Conservation (phyloP, 2,888 invertebrate species). For the Scelioninae gen. 1 region DNA sequence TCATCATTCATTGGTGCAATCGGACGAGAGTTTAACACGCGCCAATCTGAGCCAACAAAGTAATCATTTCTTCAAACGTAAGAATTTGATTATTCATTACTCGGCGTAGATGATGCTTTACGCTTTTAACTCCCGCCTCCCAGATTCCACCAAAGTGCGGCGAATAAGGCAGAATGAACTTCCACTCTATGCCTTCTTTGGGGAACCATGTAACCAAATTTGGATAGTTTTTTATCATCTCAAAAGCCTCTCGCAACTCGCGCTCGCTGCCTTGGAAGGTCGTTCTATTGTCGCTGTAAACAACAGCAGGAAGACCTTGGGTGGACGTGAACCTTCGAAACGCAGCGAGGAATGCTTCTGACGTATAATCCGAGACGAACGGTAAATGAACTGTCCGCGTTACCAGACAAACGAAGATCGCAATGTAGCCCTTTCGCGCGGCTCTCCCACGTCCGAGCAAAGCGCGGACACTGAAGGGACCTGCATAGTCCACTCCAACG, state of each 20-base stretch:
- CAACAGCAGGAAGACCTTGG: not conserved
- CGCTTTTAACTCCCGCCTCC: not conserved
- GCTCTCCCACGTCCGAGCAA: no score
- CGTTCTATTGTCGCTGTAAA: not conserved
- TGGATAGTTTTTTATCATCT: not conserved
- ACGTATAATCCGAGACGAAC: not conserved
- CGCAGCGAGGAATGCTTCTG: not conserved
- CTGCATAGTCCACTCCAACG: no score
- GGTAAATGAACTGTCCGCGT: not conserved
- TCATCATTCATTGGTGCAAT: not conserved
- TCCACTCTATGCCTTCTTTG: no score
- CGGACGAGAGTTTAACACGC: not conserved
- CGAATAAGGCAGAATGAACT: no score
- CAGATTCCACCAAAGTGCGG: no score
- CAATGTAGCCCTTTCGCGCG: no score
- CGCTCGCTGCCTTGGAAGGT: not conserved
- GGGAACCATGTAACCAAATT: no score
- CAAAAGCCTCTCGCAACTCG: not conserved
- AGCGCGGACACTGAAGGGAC: no score
- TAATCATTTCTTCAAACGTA: constrained; percentile 6
- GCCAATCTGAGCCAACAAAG: not conserved
- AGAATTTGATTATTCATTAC: constrained; percentile 8
- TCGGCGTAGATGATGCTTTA: constrained; percentile 13
- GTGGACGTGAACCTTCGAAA: not conserved
- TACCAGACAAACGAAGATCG: not conserved